Percentiles rank a stretch among this genome's conserved stretches.
phyloP scores from a whole-genome alignment of 35 echinoderm and acorn worm species.

The Nesometra sesokonis region DNA sequence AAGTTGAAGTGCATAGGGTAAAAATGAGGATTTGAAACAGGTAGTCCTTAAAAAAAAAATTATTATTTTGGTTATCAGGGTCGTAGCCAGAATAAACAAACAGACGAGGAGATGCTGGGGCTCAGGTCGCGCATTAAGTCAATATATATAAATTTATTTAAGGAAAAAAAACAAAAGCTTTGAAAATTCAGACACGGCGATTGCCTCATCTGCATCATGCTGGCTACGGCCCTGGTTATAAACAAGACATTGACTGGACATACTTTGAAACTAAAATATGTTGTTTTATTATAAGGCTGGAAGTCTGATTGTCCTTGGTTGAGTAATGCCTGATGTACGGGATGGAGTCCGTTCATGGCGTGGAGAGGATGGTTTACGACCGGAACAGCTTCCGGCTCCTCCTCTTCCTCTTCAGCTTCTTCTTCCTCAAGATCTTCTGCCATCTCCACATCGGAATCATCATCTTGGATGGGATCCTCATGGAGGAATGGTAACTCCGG shows the following conservation, averaged over 20 bases:
- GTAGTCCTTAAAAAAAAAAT: too few relatives aligned
- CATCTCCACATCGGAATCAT: conserved; percentile 71
- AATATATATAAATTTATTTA: too few relatives aligned
- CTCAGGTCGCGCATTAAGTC: too few relatives aligned
- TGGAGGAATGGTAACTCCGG: neutral
- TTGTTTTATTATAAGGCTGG: conserved; percentile 81
- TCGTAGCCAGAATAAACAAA: too few relatives aligned
- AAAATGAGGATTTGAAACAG: too few relatives aligned
- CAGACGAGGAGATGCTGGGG: too few relatives aligned
- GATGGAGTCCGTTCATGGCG: conserved; percentile 38
- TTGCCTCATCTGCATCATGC: too few relatives aligned
- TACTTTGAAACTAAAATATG: conserved; percentile 78
- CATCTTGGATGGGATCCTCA: conserved; percentile 13
- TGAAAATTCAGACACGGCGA: too few relatives aligned
- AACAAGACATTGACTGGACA: neutral
- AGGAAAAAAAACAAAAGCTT: too few relatives aligned
- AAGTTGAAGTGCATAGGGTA: too few relatives aligned
- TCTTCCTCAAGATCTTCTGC: conserved; percentile 15
- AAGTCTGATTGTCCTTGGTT: conserved; percentile 73
- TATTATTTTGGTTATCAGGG: too few relatives aligned
- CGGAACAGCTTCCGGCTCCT: conserved; percentile 18
- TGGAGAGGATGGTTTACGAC: neutral
- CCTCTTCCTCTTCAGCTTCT: conserved; percentile 24
- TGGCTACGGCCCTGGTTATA: too few relatives aligned
- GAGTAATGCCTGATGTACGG: conserved; percentile 57